Conservation (phyloP, 2,113 vertebrate species). For the Chinchilla lanigera region DNA sequence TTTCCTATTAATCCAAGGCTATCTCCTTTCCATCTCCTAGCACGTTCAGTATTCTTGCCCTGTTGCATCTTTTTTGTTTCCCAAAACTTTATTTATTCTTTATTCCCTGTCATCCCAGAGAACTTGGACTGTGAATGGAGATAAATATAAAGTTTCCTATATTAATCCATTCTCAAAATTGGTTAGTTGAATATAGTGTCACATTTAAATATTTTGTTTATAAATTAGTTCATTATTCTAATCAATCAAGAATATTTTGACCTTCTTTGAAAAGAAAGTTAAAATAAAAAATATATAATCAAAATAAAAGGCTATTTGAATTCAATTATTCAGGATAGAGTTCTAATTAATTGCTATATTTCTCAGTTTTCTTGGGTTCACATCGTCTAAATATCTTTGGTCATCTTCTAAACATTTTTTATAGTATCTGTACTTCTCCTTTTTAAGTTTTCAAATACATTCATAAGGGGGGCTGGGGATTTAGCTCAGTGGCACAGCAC, state of each 20-base stretch:
- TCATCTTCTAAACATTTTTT: background rate
- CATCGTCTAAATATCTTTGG: background rate
- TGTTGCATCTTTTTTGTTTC: conserved; percentile 7
- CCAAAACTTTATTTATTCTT: background rate
- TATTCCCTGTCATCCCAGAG: background rate
- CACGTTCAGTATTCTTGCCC: background rate
- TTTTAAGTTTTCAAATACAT: background rate
- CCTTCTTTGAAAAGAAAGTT: conserved; percentile 9
- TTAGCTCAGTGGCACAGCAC: too few species aligned
- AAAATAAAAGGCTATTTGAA: conserved; percentile 25
- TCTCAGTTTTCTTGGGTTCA: background rate
- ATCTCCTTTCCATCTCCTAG: background rate
- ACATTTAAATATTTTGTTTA: background rate
- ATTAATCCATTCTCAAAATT: background rate
- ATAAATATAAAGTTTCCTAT: background rate
- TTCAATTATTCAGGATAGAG: background rate
- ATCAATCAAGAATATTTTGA: background rate
- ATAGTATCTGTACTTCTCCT: background rate
- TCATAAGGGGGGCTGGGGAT: too few species aligned
- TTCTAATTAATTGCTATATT: background rate
- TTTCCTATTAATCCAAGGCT: background rate
- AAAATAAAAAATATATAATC: background rate
- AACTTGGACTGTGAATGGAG: background rate
- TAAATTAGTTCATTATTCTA: background rate
- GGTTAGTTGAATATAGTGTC: background rate